phyloP scores from a whole-genome alignment of 1,140 invertebrate genomes.

The Drosophila aff. region DNA sequence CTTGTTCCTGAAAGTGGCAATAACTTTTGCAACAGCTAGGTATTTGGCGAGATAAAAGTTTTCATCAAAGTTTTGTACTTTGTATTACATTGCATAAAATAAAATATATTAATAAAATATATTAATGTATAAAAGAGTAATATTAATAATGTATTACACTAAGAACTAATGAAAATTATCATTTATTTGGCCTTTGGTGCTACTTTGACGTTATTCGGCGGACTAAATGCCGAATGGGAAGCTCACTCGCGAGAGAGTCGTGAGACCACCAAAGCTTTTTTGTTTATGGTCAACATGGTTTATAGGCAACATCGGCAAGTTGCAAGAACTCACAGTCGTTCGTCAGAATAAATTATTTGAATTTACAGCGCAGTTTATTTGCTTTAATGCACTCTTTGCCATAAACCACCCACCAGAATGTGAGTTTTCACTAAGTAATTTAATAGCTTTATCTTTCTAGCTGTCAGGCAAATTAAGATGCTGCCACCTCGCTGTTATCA shows the following conservation, averaged over 20 bases:
- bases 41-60: neutral
- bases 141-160: neutral
- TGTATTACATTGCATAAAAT: no score
- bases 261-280: slow-evolving; percentile 6
- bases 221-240: neutral
- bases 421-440: slow-evolving; percentile 1
- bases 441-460: slow-evolving; percentile 19
- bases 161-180: neutral
- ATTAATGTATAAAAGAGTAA: neutral
- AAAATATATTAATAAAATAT: no score
- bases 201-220: neutral
- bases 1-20: neutral
- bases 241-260: neutral
- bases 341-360: slow-evolving; percentile 25
- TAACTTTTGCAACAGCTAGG: slow-evolving; percentile 1
- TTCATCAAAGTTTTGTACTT: neutral
- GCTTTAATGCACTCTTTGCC: neutral
- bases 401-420: neutral
- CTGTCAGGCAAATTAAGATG: slow-evolving; percentile 17
- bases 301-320: slow-evolving; percentile 21
- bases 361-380: slow-evolving; percentile 6
- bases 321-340: neutral
- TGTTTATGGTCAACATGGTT: slow-evolving; percentile 35
- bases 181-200: neutral
- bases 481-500: slow-evolving; percentile 14